Conservation (phyloP, 2,113 vertebrate species). For the Rhinichthys klamathensis region DNA sequence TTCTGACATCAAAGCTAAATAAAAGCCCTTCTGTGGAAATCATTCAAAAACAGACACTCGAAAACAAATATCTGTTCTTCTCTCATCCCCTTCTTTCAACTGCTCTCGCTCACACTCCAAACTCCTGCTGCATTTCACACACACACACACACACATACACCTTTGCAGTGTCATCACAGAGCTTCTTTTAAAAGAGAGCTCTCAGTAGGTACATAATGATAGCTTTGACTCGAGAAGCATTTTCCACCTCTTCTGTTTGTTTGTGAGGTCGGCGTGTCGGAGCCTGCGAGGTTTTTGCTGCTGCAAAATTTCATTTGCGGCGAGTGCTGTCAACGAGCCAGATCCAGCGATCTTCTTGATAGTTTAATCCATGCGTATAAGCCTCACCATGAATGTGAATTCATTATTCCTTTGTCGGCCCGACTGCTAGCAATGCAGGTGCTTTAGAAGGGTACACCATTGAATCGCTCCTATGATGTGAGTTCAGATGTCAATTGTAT, state of each 20-base stretch:
- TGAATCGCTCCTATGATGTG: slow-evolving; percentile 2
- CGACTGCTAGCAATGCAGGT: slow-evolving; percentile 27
- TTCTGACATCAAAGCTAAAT: slow-evolving; percentile 70
- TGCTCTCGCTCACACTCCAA: background rate
- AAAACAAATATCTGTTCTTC: slow-evolving; percentile 44
- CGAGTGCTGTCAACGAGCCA: slow-evolving; percentile 66
- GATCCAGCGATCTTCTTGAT: slow-evolving; percentile 75
- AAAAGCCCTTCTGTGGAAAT: slow-evolving; percentile 43
- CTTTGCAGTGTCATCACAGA: slow-evolving; percentile 36
- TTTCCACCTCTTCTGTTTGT: slow-evolving; percentile 64
- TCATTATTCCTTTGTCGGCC: slow-evolving; percentile 54
- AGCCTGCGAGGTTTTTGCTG: slow-evolving; percentile 62
- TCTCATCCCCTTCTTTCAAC: slow-evolving; percentile 1
- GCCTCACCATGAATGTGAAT: slow-evolving; percentile 69
- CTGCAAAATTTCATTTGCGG: slow-evolving; percentile 62
- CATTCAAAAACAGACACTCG: slow-evolving; percentile 61
- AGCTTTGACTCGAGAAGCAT: slow-evolving; percentile 61
- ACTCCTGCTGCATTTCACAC: slow-evolving; percentile 33
- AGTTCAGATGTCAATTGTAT: background rate
- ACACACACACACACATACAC: slow-evolving; percentile 35
- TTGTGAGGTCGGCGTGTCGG: slow-evolving; percentile 65
- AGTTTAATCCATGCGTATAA: slow-evolving; percentile 73
- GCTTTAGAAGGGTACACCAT: background rate
- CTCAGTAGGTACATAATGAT: slow-evolving; percentile 71
- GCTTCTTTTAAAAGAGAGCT: slow-evolving; percentile 58